Base-by-base conservation (phyloP, 2,113 vertebrate genomes). In the Hemibagrus wyckioides region DNA sequence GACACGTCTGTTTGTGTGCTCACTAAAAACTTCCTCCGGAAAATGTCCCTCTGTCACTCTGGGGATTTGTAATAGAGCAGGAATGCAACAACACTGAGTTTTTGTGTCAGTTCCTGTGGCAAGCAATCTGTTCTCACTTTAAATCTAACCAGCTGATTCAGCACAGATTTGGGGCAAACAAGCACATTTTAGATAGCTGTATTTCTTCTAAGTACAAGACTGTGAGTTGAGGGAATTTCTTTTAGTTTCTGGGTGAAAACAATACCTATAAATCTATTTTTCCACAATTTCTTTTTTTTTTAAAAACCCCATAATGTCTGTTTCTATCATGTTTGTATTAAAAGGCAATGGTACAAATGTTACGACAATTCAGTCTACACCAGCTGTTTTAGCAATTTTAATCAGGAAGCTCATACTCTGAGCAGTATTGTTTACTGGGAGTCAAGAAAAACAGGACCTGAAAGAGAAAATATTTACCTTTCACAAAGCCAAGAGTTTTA, bases 21-120 rank as follows among this genome's bases (percentile, higher is more conserved):
- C 61, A 52, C 85, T 65, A 84, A 86, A 91, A 89, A 84, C 71
- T 86, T 54, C 30, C 52, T 80, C 19, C 19, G 50, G 57, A 82
- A 88, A 93, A 94, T 95, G 94, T 93, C 88, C 88, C 28, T 48
- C 54, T 92, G 93, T 92, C 92, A 91, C 90, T 87, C 88, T 84
- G 36, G 71, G 88, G 65, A 88, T 93, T 91, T 91, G 91, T 91
- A 91, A 94, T 85, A 86, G 85, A 91, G 61, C 41, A 91, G 93
- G 95, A 95, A 95, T 96, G 94, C 91, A 88, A 90, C 44, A 44
- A 82, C 2, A 84, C 86, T 92, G 89, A 89, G 90, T 92, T 92
- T 94, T 93, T n/a, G 48, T 93, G 94, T 94, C 90, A 81, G 90
- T 92, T 93, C 93, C 94, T 94, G 94, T 94, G 86, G 65, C 57